phyloP scores from a whole-genome alignment of 1,140 invertebrate genomes.

The Drosophila funebris region DNA sequence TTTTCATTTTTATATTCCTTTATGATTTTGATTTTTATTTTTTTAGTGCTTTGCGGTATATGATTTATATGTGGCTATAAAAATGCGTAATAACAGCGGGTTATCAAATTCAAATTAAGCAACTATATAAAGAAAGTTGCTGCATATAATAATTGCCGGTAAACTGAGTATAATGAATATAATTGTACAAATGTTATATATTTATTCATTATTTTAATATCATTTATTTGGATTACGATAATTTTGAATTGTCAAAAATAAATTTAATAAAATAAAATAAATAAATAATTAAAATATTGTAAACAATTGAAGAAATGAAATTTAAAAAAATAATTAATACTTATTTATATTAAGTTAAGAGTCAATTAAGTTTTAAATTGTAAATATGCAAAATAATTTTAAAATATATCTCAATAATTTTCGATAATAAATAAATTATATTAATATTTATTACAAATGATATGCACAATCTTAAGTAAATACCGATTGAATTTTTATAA shows the following conservation, averaged over 20 bases:
- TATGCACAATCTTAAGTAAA: neutral
- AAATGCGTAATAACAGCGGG: constrained; percentile 53
- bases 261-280: too few relatives aligned
- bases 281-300: too few relatives aligned
- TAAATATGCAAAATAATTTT: neutral
- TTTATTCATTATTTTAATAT: too few relatives aligned
- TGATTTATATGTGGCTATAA: constrained; percentile 57
- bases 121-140: constrained; percentile 23
- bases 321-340: too few relatives aligned
- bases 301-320: too few relatives aligned
- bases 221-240: too few relatives aligned
- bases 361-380: too few relatives aligned
- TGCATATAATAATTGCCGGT: neutral
- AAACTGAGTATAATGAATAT: neutral
- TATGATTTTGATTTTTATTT: constrained; percentile 50
- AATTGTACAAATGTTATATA: neutral
- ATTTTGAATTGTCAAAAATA: too few relatives aligned
- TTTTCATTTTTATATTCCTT: constrained; percentile 44
- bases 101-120: constrained; percentile 54
- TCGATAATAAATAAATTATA: neutral
- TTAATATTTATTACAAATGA: neutral
- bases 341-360: too few relatives aligned
- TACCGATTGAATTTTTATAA: neutral
- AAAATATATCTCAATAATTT: neutral
- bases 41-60: constrained; percentile 45